A percentile compares a stretch with the other conserved stretches of the same genome.
phyloP scores from a whole-genome alignment of 1,140 invertebrate genomes.

The Anastatus disparis region DNA sequence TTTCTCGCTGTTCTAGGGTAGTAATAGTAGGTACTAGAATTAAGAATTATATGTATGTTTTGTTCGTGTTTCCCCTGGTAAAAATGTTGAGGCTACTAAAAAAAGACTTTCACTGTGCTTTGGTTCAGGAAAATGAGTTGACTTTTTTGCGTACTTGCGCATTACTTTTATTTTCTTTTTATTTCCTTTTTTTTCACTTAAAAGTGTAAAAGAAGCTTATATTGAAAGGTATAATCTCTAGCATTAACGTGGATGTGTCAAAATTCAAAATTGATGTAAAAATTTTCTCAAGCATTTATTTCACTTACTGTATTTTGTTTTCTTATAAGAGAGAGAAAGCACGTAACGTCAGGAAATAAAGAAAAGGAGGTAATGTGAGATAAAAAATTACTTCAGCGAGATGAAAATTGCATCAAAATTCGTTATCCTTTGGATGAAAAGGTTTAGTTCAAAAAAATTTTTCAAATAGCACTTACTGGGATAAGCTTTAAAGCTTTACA shows the following conservation, averaged over 20 bases:
- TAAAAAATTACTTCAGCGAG: slow-evolving; percentile 28
- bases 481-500: slow-evolving; percentile 37
- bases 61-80: slow-evolving; percentile 66
- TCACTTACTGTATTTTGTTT: slow-evolving; percentile 62
- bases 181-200: no score
- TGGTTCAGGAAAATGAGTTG: slow-evolving; percentile 55
- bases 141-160: slow-evolving; percentile 54
- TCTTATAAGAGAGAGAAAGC: slow-evolving; percentile 59
- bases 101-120: slow-evolving; percentile 56
- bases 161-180: slow-evolving; percentile 48
- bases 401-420: slow-evolving; percentile 40
- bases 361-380: slow-evolving; percentile 37
- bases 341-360: slow-evolving; percentile 57
- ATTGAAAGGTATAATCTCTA: slow-evolving; percentile 59
- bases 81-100: slow-evolving; percentile 67
- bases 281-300: slow-evolving; percentile 58
- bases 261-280: slow-evolving; percentile 67
- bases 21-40: slow-evolving; percentile 59
- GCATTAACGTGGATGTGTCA: slow-evolving; percentile 61
- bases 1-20: slow-evolving; percentile 65
- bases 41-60: slow-evolving; percentile 66
- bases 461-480: neutral
- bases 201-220: slow-evolving; percentile 53
- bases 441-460: slow-evolving; percentile 28
- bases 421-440: slow-evolving; percentile 40